Evolutionary conservation across 1,140 invertebrate species (phyloP).

Genomic region (Danaus plexippus): DNA sequence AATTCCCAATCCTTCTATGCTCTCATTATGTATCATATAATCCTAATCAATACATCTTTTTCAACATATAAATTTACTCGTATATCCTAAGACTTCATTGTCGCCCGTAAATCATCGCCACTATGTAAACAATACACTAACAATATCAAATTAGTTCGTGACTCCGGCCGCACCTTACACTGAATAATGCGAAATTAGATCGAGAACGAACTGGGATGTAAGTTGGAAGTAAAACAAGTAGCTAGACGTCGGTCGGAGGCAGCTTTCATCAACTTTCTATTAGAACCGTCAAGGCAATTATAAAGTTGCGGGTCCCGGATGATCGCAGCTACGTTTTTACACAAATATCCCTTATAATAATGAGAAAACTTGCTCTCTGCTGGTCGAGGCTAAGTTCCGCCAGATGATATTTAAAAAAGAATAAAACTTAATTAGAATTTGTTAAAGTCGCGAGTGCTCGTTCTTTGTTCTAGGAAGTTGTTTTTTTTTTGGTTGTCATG

Average conservation of each 20-base stretch:
- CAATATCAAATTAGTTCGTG: slow-evolving; percentile 13
- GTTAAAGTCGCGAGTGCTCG: slow-evolving; percentile 31
- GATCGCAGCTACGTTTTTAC: slow-evolving; percentile 53
- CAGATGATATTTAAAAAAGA: slow-evolving; percentile 53
- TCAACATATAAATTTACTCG: not conserved
- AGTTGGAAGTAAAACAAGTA: slow-evolving; percentile 54
- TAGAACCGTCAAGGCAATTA: slow-evolving; percentile 66
- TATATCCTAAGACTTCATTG: no score
- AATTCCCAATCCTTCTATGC: no score
- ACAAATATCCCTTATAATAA: slow-evolving; percentile 66
- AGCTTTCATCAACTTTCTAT: slow-evolving; percentile 68
- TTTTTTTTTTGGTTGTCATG: slow-evolving; percentile 14
- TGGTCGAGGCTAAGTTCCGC: slow-evolving; percentile 39
- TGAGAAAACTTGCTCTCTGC: slow-evolving; percentile 62
- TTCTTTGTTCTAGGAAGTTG: slow-evolving; percentile 19
- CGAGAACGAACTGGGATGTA: slow-evolving; percentile 38
- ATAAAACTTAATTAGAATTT: slow-evolving; percentile 53
- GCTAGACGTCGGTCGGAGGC: slow-evolving; percentile 36
- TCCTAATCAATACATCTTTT: no score
- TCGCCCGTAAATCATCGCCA: no score
- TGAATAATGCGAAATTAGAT: slow-evolving; percentile 26
- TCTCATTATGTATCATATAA: no score
- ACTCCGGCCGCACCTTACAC: slow-evolving; percentile 10
- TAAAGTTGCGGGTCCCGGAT: slow-evolving; percentile 53
- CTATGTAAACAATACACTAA: not conserved